phyloP scores from a whole-genome alignment of 2,797 vertebrate species.

The Enteromius treurensis region DNA sequence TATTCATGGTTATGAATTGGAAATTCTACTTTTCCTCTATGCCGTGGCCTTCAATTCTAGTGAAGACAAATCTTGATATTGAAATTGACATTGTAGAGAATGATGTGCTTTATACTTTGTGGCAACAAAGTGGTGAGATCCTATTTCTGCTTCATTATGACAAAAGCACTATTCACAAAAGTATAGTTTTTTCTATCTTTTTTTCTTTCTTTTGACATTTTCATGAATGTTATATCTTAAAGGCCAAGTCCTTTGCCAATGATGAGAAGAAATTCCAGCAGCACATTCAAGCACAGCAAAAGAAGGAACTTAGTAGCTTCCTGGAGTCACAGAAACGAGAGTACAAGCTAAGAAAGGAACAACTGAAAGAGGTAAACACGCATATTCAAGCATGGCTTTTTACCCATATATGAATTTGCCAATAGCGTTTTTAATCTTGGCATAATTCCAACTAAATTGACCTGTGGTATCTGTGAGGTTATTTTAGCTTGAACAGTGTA shows the following conservation, averaged over 20 bases:
- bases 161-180: not conserved
- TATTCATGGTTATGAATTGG: not conserved
- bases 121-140: not conserved
- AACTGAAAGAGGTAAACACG: slow-evolving; percentile 90
- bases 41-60: not conserved
- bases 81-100: not conserved
- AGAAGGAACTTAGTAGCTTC: slow-evolving; percentile 97
- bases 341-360: slow-evolving; percentile 97
- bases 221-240: slow-evolving; percentile 25
- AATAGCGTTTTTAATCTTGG: not conserved
- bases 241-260: slow-evolving; percentile 93
- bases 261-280: slow-evolving; percentile 99
- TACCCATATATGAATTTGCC: not conserved
- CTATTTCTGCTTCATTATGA: not conserved
- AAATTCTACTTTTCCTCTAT: not conserved
- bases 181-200: not conserved
- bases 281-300: slow-evolving; percentile 98
- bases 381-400: not conserved
- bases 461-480: not conserved
- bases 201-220: not conserved
- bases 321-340: slow-evolving; percentile 96
- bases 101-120: not conserved
- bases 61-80: not conserved
- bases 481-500: not conserved
- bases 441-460: not conserved